A percentile compares a stretch with the other conserved stretches of the same genome.
These are phyloP conservation scores for Athrips mouffetella DNA, from an alignment of 2,888 invertebrate genomes.

Conservation along the genomic window DNA sequence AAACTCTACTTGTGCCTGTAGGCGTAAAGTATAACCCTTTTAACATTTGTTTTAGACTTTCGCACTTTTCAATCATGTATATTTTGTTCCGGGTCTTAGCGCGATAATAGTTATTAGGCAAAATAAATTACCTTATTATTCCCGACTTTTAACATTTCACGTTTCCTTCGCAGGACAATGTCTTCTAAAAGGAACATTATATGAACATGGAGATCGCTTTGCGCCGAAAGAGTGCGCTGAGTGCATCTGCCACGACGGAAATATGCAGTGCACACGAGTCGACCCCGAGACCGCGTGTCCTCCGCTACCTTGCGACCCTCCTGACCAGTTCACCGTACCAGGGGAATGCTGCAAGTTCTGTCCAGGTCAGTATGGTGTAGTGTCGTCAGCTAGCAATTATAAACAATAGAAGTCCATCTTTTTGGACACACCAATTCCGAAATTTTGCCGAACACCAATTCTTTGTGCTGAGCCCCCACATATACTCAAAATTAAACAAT, in stretches of 20 bases:
- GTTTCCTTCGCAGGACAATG: constrained; percentile 81
- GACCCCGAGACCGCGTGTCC: constrained; percentile 88
- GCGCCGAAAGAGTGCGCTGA: constrained; percentile 87
- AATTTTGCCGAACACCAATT: no score
- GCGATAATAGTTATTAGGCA: no score
- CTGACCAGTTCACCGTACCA: constrained; percentile 88
- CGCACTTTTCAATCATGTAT: not conserved
- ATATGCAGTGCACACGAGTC: constrained; percentile 86
- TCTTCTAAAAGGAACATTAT: constrained; percentile 80
- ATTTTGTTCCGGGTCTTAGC: no score
- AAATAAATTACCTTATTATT: no score
- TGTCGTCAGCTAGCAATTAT: not conserved
- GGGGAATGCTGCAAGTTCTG: constrained; percentile 95
- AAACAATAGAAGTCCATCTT: not conserved
- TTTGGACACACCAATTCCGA: no score
- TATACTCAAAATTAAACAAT: no score
- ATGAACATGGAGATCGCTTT: constrained; percentile 88
- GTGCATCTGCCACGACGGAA: constrained; percentile 90
- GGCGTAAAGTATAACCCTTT: no score
- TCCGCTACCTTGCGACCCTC: constrained; percentile 84
- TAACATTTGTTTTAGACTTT: no score
- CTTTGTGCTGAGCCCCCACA: no score
- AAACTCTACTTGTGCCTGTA: no score
- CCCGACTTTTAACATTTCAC: not conserved
- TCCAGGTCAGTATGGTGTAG: constrained; percentile 81